Conservation (phyloP, 1,140 invertebrate species). For the Leucophenga varia region DNA sequence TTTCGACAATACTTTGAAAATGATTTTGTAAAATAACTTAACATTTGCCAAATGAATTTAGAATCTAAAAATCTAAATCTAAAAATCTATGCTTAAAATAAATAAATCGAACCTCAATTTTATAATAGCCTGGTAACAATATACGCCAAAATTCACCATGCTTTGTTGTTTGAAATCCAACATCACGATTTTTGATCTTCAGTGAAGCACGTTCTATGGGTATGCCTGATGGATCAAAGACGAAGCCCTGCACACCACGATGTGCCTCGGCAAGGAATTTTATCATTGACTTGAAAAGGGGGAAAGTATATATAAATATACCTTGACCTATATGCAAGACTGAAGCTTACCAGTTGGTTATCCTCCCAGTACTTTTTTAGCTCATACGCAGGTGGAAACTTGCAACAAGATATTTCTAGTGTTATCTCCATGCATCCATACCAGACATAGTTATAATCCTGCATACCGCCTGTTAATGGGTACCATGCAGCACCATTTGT, state of each 20-base stretch:
- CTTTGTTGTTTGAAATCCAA: constrained; percentile 85
- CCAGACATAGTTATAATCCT: constrained; percentile 98
- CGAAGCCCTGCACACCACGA: constrained; percentile 79
- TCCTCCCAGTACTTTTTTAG: constrained; percentile 92
- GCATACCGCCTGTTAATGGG: constrained; percentile 85
- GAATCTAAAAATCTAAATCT: not conserved
- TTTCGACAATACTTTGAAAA: too few species aligned
- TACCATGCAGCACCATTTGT: constrained; percentile 94
- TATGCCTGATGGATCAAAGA: constrained; percentile 78
- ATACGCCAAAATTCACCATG: constrained; percentile 94
- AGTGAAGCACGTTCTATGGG: constrained; percentile 81
- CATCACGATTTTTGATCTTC: constrained; percentile 82
- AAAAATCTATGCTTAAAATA: too few species aligned
- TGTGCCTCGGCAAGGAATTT: constrained; percentile 87
- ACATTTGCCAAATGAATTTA: too few species aligned
- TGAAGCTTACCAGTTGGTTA: constrained; percentile 82
- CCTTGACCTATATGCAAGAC: too few species aligned
- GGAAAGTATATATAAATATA: not conserved
- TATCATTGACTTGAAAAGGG: constrained; percentile 67
- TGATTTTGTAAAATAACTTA: constrained; percentile 13
- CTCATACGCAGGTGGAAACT: constrained; percentile 84
- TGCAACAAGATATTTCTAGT: constrained; percentile 95
- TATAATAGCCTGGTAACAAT: constrained; percentile 79
- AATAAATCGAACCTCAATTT: constrained; percentile 74
- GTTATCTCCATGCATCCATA: constrained; percentile 99